phyloP scores from a whole-genome alignment of 2,888 invertebrate species.

The Ischnus inquisitorius region DNA sequence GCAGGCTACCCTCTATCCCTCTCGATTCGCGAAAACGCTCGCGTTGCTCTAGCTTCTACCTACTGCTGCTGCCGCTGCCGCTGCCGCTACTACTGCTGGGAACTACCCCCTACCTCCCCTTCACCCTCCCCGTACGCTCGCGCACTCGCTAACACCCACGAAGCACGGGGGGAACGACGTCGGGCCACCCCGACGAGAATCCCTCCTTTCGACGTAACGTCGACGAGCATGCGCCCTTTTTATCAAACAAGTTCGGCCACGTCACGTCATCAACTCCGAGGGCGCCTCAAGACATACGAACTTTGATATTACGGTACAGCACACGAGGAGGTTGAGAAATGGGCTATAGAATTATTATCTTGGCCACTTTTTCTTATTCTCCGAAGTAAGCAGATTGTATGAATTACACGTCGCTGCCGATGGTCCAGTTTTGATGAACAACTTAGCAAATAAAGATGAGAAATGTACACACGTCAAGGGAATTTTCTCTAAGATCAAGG shows the following conservation, averaged over 20 bases:
- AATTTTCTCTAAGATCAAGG: not conserved
- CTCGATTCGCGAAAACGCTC: constrained; percentile 60
- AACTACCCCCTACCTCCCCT: constrained; percentile 66
- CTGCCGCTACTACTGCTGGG: constrained; percentile 41
- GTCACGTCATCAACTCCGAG: constrained; percentile 74
- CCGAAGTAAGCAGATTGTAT: constrained; percentile 8
- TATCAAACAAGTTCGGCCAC: constrained; percentile 71
- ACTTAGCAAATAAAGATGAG: not conserved
- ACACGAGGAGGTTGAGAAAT: constrained; percentile 34
- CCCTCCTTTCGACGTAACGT: constrained; percentile 61
- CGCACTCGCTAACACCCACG: constrained; percentile 59
- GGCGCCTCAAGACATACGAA: constrained; percentile 79
- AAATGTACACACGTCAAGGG: not conserved
- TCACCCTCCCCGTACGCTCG: constrained; percentile 51
- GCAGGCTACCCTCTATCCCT: constrained; percentile 58
- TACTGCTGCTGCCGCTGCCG: constrained; percentile 35
- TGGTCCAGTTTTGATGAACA: not conserved
- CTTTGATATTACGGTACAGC: not conserved
- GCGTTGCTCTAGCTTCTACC: constrained; percentile 48
- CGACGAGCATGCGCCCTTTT: constrained; percentile 73
- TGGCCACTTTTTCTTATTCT: not conserved
- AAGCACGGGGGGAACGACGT: constrained; percentile 24
- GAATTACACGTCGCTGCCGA: not conserved
- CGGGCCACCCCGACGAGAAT: constrained; percentile 53
- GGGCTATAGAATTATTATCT: constrained; percentile 44